A percentile compares a stretch with the other conserved stretches of the same genome.
Evolutionary conservation across 2,888 invertebrate genomes (phyloP).

Genomic region (Volucella zonaria): DNA sequence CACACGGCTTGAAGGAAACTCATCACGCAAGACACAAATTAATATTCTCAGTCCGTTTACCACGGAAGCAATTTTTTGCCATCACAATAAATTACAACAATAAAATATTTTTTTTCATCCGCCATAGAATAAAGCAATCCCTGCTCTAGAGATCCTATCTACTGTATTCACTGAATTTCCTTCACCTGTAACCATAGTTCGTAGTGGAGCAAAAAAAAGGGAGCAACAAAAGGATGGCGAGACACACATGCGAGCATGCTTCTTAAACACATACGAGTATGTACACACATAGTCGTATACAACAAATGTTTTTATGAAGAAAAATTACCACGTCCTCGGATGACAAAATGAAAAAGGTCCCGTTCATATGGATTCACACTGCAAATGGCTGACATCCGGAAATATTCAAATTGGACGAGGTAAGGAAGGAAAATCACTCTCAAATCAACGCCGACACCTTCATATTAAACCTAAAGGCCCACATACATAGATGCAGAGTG

Average conservation of each 20-base stretch:
- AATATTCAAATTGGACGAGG: neutral
- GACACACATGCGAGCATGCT: neutral
- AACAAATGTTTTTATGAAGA: neutral
- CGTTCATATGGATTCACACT: slow-evolving; percentile 7
- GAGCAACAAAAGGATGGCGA: neutral
- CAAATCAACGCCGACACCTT: slow-evolving; percentile 1
- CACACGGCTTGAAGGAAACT: neutral
- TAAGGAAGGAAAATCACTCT: neutral
- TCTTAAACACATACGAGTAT: neutral
- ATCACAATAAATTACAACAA: slow-evolving; percentile 27
- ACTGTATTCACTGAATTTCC: neutral
- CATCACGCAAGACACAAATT: neutral
- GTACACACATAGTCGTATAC: neutral
- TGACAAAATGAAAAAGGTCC: neutral
- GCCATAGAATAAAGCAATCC: neutral
- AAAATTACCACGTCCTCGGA: neutral
- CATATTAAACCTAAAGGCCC: neutral
- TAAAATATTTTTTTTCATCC: slow-evolving; percentile 9
- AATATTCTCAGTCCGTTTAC: neutral
- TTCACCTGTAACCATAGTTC: slow-evolving; percentile 17
- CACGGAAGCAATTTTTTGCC: slow-evolving; percentile 10
- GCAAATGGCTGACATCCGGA: neutral
- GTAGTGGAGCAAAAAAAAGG: neutral
- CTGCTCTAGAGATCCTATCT: too few relatives aligned
- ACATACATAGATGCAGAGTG: too few relatives aligned